A percentile compares a stretch with the other conserved stretches of the same genome.
Evolutionary conservation across 2,113 vertebrate genomes (phyloP).

Genomic region (Arenaria interpres): DNA sequence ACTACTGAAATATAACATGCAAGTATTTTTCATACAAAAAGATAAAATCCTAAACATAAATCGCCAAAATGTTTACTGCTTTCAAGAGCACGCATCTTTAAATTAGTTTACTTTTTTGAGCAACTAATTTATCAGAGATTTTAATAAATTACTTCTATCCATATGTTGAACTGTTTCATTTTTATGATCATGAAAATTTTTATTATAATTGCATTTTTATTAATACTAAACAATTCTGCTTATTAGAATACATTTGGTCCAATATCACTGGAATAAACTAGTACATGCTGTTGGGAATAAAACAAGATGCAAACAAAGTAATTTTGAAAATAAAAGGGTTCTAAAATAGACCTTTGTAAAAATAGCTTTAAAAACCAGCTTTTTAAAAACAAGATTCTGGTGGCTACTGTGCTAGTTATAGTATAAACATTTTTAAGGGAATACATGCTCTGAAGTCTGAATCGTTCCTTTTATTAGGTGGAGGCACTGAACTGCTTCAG

Average conservation of each 20-base stretch:
- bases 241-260: neutral
- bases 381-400: neutral
- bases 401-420: neutral
- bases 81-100: neutral
- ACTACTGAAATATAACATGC: neutral
- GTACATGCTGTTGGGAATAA: neutral
- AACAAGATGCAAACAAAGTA: neutral
- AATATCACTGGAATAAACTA: neutral
- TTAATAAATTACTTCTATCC: neutral
- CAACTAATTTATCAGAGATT: neutral
- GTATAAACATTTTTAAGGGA: slow-evolving; percentile 38
- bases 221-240: neutral
- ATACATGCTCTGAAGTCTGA: neutral
- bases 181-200: neutral
- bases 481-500: slow-evolving; percentile 61
- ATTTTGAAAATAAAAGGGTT: neutral
- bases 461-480: slow-evolving; percentile 60
- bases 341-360: neutral
- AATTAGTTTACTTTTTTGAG: neutral
- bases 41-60: neutral
- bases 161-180: neutral
- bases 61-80: neutral
- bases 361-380: neutral
- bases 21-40: neutral
- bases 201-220: neutral